Conservation (phyloP, 2,113 vertebrate species). For the Psephotus haematonotus region DNA sequence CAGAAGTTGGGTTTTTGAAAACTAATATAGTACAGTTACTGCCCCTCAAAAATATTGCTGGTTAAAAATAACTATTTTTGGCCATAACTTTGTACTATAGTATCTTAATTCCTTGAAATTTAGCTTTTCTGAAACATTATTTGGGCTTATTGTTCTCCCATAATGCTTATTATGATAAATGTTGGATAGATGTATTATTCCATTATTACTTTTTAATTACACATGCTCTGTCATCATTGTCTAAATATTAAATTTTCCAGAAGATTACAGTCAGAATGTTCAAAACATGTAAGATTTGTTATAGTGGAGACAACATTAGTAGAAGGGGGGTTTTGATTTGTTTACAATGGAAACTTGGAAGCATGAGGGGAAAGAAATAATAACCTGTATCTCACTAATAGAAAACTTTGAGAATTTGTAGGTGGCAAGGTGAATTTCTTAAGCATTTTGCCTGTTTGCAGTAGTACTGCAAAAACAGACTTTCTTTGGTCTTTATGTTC, state of each 20-base stretch:
- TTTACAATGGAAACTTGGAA: background rate
- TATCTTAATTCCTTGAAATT: constrained; percentile 72
- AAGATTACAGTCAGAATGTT: background rate
- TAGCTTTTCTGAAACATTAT: constrained; percentile 58
- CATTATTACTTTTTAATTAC: background rate
- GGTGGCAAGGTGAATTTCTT: background rate
- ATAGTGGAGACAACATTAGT: background rate
- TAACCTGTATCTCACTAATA: background rate
- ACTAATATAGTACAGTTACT: constrained; percentile 64
- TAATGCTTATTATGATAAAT: background rate
- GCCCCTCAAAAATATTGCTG: constrained; percentile 70
- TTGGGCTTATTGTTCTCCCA: constrained; percentile 8
- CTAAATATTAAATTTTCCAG: background rate
- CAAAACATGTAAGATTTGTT: background rate
- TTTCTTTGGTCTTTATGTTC: background rate
- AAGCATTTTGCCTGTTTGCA: background rate
- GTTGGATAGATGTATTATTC: background rate
- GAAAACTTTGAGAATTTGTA: background rate
- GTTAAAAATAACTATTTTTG: constrained; percentile 80
- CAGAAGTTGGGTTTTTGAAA: constrained; percentile 50
- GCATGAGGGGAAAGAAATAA: background rate
- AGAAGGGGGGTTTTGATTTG: background rate
- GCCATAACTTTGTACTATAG: constrained; percentile 65
- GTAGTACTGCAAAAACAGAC: background rate
- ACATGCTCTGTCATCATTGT: background rate